Conservation (phyloP, 2,797 vertebrate species). For the Paramormyrops hopkinsi region DNA sequence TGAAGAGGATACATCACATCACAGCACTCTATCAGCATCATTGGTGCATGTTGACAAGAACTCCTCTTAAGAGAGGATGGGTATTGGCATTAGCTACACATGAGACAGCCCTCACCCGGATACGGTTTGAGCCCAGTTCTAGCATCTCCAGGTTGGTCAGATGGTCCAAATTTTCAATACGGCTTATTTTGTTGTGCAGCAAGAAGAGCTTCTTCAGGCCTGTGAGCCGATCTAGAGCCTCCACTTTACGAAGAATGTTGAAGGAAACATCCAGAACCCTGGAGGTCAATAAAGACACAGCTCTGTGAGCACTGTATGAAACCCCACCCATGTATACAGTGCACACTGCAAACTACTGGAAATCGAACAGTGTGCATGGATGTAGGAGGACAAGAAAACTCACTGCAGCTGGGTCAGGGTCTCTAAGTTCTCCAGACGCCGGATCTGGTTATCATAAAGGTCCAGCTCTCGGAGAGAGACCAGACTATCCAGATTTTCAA, state of each 20-base stretch:
- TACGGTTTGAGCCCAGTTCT: constrained; percentile 93
- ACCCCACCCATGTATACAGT: background rate
- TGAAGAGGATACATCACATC: constrained; percentile 39
- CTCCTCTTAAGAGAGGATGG: background rate
- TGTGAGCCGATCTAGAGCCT: constrained; percentile 80
- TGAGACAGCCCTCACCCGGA: constrained; percentile 71
- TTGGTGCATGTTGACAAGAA: background rate
- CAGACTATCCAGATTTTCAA: constrained; percentile 87
- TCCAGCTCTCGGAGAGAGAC: constrained; percentile 80
- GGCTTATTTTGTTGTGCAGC: constrained; percentile 92
- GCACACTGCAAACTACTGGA: background rate
- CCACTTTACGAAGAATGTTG: constrained; percentile 83
- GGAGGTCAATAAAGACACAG: constrained; percentile 15
- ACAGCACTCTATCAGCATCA: background rate
- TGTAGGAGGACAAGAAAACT: constrained; percentile 47
- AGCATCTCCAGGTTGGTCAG: constrained; percentile 83
- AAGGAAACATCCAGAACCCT: constrained; percentile 93
- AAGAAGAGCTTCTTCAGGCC: constrained; percentile 87
- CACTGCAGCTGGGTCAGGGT: constrained; percentile 82
- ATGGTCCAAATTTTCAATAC: constrained; percentile 78
- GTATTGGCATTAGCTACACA: background rate
- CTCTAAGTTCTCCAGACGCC: constrained; percentile 87
- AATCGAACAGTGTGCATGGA: background rate
- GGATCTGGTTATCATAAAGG: constrained; percentile 96
- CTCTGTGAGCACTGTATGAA: background rate